Evolutionary conservation across 1,140 invertebrate genomes (phyloP).

Genomic region (Lamellibrachia luymesi): DNA sequence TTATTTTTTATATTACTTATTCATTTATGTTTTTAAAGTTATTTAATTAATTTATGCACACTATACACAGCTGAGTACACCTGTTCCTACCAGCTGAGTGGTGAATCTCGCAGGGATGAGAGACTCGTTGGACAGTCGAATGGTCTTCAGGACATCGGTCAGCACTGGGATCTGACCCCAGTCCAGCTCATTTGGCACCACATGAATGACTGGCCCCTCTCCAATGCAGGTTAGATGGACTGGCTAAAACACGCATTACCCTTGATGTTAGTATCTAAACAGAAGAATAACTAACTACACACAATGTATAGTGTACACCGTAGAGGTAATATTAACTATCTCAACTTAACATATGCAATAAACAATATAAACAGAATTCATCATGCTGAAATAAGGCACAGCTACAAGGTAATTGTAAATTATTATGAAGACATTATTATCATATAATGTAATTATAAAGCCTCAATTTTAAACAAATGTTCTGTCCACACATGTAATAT

Average conservation of each 20-base stretch:
- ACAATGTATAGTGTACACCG: not conserved
- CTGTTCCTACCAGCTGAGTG: constrained; percentile 47
- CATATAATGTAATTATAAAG: too few species aligned
- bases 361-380: not conserved
- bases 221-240: constrained; percentile 54
- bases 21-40: too few species aligned
- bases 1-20: too few species aligned
- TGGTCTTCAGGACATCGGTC: constrained; percentile 38
- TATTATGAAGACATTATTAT: too few species aligned
- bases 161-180: constrained; percentile 55
- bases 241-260: constrained; percentile 37
- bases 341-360: not conserved
- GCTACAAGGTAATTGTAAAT: too few species aligned
- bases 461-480: too few species aligned
- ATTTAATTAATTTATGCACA: not conserved
- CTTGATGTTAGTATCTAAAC: not conserved
- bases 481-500: not conserved
- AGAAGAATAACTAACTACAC: not conserved
- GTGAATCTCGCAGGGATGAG: constrained; percentile 56
- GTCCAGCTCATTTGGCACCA: constrained; percentile 49
- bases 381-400: not conserved
- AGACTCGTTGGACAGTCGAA: constrained; percentile 55
- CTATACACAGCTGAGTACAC: not conserved
- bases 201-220: constrained; percentile 57
- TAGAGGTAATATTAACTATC: not conserved